phyloP scores from a whole-genome alignment of 2,113 vertebrate genomes.

The Osmerus mordax region DNA sequence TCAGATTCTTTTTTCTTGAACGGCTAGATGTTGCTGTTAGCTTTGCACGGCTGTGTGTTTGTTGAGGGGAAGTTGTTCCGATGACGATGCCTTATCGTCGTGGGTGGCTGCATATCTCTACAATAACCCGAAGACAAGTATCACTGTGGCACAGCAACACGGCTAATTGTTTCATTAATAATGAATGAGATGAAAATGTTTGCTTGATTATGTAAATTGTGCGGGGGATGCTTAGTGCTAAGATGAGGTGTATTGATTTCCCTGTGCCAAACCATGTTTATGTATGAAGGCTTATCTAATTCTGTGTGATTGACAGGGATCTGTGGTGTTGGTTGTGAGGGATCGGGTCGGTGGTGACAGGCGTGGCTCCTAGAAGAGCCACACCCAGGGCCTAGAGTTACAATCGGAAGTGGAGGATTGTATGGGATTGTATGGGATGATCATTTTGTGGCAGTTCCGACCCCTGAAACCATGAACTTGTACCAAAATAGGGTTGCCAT shows the following conservation, averaged over 20 bases:
- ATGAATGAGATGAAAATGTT: neutral
- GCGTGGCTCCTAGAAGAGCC: neutral
- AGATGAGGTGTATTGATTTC: neutral
- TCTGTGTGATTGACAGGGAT: neutral
- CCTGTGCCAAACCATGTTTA: neutral
- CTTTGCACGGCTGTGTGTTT: too few species aligned
- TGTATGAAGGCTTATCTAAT: neutral
- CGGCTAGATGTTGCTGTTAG: too few species aligned
- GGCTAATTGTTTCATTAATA: constrained; percentile 8
- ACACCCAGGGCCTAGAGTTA: neutral
- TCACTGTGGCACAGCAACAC: neutral
- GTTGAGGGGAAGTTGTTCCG: too few species aligned
- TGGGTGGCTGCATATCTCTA: too few species aligned
- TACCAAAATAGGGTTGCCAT: neutral
- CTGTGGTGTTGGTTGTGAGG: neutral
- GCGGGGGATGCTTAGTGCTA: neutral
- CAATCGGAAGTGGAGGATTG: too few species aligned
- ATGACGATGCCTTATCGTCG: too few species aligned
- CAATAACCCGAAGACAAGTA: too few species aligned
- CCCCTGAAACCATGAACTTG: too few species aligned
- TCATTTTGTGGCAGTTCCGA: too few species aligned
- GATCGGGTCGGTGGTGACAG: neutral
- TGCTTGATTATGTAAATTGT: constrained; percentile 1
- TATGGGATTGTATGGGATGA: too few species aligned
- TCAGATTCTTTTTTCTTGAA: too few species aligned